These are phyloP conservation scores for Rhopalosiphum maidis DNA, from an alignment of 1,140 invertebrate species.

Conservation along the genomic window DNA sequence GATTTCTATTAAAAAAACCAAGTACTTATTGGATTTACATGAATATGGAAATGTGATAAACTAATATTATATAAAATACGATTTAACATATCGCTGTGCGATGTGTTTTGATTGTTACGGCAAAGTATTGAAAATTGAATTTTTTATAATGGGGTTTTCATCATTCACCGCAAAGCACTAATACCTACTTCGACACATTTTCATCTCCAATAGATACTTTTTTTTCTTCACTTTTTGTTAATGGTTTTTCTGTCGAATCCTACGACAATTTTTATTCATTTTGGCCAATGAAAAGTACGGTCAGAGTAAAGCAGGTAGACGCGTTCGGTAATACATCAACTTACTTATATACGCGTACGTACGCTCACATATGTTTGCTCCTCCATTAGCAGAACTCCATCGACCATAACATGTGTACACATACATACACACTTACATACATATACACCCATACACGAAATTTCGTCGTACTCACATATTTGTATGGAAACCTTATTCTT, in stretches of 20 bases:
- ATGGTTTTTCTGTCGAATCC: conserved; percentile 29
- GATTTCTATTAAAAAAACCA: background rate
- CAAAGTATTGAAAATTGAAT: background rate
- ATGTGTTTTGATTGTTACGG: background rate
- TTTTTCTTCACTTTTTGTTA: conserved; percentile 5
- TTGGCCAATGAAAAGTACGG: conserved; percentile 18
- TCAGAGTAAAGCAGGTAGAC: background rate
- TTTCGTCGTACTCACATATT: background rate
- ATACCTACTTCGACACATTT: background rate
- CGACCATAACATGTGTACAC: conserved; percentile 27
- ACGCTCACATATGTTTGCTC: background rate
- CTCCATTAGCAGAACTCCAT: conserved; percentile 45
- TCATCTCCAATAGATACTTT: conserved; percentile 12
- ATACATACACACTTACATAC: background rate
- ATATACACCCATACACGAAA: background rate
- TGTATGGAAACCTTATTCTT: conserved; percentile 5
- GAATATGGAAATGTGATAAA: background rate
- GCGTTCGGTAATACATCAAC: conserved; percentile 40
- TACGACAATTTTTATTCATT: conserved; percentile 38
- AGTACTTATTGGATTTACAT: background rate
- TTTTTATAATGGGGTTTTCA: background rate
- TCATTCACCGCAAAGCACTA: background rate
- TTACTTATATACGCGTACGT: background rate
- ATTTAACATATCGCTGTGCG: background rate
- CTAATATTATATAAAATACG: background rate